A percentile compares a stretch with the other conserved stretches of the same genome.
Evolutionary conservation across 1,140 invertebrate species (phyloP).

Genomic region (Heterodera schachtii): DNA sequence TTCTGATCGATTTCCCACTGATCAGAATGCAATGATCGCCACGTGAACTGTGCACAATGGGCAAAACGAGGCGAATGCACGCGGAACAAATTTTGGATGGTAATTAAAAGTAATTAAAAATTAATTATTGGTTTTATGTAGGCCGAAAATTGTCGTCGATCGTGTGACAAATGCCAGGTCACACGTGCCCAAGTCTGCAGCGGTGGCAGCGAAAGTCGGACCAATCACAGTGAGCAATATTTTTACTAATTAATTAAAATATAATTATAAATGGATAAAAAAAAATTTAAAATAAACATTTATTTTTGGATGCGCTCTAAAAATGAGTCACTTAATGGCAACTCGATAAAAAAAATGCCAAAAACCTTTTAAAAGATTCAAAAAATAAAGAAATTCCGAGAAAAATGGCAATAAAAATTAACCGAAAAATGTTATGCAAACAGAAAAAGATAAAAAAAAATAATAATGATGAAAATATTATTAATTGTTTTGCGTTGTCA

Average conservation of each 20-base stretch:
- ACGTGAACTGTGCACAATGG: conserved; percentile 39
- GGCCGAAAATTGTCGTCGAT: conserved; percentile 46
- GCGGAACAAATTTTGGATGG: conserved; percentile 12
- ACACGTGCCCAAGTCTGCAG: conserved; percentile 41
- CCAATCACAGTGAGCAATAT: neutral
- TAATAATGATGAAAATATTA: too few species aligned
- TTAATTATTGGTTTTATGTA: neutral
- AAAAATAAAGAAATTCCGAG: too few species aligned
- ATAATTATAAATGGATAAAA: too few species aligned
- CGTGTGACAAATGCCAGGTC: conserved; percentile 35
- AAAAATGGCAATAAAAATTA: too few species aligned
- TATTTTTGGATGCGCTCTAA: too few species aligned
- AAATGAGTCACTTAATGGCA: too few species aligned
- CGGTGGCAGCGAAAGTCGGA: conserved; percentile 29
- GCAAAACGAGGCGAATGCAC: conserved; percentile 29
- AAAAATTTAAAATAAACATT: too few species aligned
- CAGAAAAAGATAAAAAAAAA: too few species aligned
- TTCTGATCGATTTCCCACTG: neutral
- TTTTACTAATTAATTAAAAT: neutral
- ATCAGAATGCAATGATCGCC: conserved; percentile 46
- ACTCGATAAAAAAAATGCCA: too few species aligned
- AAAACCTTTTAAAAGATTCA: too few species aligned
- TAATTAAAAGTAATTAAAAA: neutral
- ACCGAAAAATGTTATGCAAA: too few species aligned
- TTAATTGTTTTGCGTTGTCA: too few species aligned